Evolutionary conservation across 2,888 invertebrate species (phyloP).

Genomic region (Bombylius discolor): DNA sequence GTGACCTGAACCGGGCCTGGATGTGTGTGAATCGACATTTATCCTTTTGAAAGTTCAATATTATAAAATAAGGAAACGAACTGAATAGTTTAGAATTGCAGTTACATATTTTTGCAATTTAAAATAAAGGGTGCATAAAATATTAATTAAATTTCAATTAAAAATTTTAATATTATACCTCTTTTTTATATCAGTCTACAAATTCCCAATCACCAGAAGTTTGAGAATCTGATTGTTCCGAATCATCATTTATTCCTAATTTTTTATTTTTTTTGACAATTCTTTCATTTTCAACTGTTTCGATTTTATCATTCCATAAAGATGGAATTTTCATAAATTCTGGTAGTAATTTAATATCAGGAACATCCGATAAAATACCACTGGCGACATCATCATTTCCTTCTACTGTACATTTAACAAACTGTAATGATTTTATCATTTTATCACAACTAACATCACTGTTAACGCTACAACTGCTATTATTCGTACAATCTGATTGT

Average conservation of each 20-base stretch:
- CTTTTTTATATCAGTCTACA: no score
- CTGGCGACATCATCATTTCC: background rate
- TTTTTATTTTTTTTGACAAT: background rate
- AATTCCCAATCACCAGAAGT: conserved; percentile 35
- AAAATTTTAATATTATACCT: no score
- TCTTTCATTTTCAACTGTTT: conserved; percentile 23
- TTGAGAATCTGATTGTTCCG: conserved; percentile 18
- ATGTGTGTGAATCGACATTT: no score
- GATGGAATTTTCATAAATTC: conserved; percentile 44
- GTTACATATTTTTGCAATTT: no score
- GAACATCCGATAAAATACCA: conserved; percentile 8
- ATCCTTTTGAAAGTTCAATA: no score
- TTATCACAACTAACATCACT: background rate
- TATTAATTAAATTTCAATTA: no score
- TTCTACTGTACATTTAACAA: conserved; percentile 2
- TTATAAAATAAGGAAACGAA: no score
- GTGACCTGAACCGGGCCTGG: no score
- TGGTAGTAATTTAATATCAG: conserved; percentile 23
- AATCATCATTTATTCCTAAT: conserved; percentile 3
- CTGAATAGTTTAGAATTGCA: no score
- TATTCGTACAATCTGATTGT: conserved; percentile 12
- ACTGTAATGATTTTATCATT: conserved; percentile 9
- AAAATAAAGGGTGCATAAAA: no score
- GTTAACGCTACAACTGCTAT: conserved; percentile 5
- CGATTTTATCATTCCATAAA: conserved; percentile 43